Evolutionary conservation across 37 sponge, comb jelly and placozoan species (phyloP).

Genomic region (Chondrilla cf. caribensis): DNA sequence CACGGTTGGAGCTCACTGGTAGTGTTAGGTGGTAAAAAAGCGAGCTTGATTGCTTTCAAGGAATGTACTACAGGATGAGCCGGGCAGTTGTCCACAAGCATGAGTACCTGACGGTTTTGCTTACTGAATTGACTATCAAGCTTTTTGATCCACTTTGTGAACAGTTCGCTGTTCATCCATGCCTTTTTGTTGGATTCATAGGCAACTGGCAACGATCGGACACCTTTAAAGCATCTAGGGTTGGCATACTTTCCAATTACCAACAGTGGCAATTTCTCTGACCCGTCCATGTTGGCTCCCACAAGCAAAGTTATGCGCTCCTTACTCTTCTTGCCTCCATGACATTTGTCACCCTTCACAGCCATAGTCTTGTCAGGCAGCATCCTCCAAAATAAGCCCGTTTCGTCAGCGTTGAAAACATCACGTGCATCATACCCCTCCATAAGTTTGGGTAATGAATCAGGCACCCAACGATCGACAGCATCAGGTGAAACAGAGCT

Average conservation of each 20-base stretch:
- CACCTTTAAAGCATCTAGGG: constrained; percentile 32
- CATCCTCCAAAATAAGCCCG: constrained; percentile 1
- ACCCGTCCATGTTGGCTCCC: constrained; percentile 21
- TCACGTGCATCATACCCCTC: neutral
- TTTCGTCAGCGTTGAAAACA: constrained; percentile 12
- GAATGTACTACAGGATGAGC: neutral
- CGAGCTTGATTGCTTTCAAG: neutral
- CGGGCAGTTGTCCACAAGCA: neutral
- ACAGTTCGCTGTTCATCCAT: constrained; percentile 10
- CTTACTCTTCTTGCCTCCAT: constrained; percentile 26
- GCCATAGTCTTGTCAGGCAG: constrained; percentile 10
- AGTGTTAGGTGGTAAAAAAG: constrained; percentile 1
- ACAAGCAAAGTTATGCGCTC: constrained; percentile 13
- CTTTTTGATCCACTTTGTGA: constrained; percentile 8
- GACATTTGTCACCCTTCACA: neutral
- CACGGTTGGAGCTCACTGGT: neutral
- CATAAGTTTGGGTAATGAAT: neutral
- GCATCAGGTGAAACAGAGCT: neutral
- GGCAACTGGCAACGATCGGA: constrained; percentile 7
- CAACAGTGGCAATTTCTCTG: constrained; percentile 20
- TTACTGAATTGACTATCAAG: neutral
- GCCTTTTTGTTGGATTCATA: constrained; percentile 26
- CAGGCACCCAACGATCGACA: neutral
- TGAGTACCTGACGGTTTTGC: neutral
- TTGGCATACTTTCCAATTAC: constrained; percentile 4